Percentiles rank a stretch among this genome's conserved stretches.
phyloP scores from a whole-genome alignment of 2,888 invertebrate genomes.

The Drosophila nigritarsus region DNA sequence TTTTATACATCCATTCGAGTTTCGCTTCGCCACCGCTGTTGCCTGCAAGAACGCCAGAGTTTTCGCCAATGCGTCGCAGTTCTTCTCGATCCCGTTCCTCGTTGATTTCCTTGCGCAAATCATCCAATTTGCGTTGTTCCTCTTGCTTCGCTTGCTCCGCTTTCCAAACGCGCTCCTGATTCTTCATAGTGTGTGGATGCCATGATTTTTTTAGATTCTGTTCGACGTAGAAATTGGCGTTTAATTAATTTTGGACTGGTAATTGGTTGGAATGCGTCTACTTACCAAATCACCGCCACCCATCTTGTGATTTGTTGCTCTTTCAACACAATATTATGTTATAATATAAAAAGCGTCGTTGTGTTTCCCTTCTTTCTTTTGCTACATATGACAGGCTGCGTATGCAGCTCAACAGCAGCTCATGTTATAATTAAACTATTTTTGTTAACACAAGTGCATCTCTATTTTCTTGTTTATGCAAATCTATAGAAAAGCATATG shows the following conservation, averaged over 20 bases:
- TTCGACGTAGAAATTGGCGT: slow-evolving; percentile 1
- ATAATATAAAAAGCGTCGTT: slow-evolving; percentile 22
- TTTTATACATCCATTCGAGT: slow-evolving; percentile 96
- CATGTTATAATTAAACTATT: not conserved
- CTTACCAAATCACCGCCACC: slow-evolving; percentile 83
- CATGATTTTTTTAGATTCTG: slow-evolving; percentile 92
- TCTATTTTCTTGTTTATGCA: not conserved
- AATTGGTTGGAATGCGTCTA: not conserved
- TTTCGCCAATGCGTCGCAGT: slow-evolving; percentile 87
- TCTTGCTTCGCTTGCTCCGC: slow-evolving; percentile 90
- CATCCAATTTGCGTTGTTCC: slow-evolving; percentile 89
- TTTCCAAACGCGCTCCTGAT: slow-evolving; percentile 92
- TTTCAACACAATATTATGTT: slow-evolving; percentile 3
- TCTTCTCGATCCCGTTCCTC: slow-evolving; percentile 89
- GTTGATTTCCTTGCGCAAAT: slow-evolving; percentile 89
- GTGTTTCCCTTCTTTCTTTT: slow-evolving; percentile 30
- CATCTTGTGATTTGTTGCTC: slow-evolving; percentile 56
- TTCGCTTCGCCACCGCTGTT: slow-evolving; percentile 86
- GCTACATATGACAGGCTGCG: slow-evolving; percentile 9
- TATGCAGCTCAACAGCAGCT: slow-evolving; percentile 9
- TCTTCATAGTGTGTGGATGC: slow-evolving; percentile 92
- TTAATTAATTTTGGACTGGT: too few species aligned
- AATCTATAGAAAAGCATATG: not conserved
- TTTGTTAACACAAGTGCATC: not conserved
- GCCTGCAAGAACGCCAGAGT: slow-evolving; percentile 85